Evolutionary conservation across 2,888 invertebrate species (phyloP).

Genomic region (Fragum sueziense): DNA sequence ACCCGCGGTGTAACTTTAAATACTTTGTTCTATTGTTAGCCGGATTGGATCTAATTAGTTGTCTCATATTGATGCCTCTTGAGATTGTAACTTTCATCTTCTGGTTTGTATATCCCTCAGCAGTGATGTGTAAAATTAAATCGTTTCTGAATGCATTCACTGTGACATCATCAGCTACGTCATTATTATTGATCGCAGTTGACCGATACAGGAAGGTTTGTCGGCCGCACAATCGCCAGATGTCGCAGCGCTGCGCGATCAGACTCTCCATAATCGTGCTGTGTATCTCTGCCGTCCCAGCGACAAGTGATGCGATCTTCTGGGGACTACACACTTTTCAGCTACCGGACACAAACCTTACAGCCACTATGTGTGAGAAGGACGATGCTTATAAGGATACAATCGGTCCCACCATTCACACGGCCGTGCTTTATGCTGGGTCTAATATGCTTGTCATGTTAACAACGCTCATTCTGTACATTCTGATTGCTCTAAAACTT

Average conservation of each 20-base stretch:
- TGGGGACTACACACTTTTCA: slow-evolving; percentile 55
- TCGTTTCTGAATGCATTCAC: slow-evolving; percentile 54
- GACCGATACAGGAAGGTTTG: slow-evolving; percentile 58
- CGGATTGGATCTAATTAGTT: slow-evolving; percentile 47
- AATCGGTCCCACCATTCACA: slow-evolving; percentile 49
- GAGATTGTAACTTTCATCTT: slow-evolving; percentile 52
- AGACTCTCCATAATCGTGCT: slow-evolving; percentile 46
- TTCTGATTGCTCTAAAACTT: slow-evolving; percentile 47
- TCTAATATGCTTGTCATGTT: slow-evolving; percentile 44
- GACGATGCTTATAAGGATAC: slow-evolving; percentile 55
- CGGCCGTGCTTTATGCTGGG: slow-evolving; percentile 48
- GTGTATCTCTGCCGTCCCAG: slow-evolving; percentile 40
- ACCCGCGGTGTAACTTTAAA: slow-evolving; percentile 58
- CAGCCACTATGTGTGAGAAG: slow-evolving; percentile 49
- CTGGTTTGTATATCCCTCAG: slow-evolving; percentile 49
- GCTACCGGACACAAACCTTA: slow-evolving; percentile 13
- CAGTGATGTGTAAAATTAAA: slow-evolving; percentile 53
- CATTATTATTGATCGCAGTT: slow-evolving; percentile 48
- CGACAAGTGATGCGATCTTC: slow-evolving; percentile 54
- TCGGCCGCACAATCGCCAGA: slow-evolving; percentile 49
- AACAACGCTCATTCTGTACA: slow-evolving; percentile 46
- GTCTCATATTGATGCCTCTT: slow-evolving; percentile 52
- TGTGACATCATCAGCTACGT: slow-evolving; percentile 42
- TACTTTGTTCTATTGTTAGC: slow-evolving; percentile 57
- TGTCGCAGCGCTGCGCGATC: slow-evolving; percentile 40